Base-by-base conservation (phyloP, 2,888 invertebrate species). In the Coronaproctus castanopsis region DNA sequence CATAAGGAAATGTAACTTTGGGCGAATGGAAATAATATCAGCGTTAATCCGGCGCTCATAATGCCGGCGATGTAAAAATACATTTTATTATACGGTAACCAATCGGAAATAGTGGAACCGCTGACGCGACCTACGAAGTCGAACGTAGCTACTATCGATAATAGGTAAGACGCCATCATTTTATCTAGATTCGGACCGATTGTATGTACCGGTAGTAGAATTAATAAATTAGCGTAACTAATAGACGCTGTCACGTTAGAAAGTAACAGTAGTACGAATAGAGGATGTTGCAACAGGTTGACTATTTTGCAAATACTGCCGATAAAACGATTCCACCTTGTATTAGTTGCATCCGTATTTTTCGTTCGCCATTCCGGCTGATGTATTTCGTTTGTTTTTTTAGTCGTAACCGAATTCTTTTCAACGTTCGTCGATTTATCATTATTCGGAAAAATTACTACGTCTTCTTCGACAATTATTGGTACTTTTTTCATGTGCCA, bases 191-290 rank as follows among this genome's bases (percentile, higher is more conserved):
- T 79, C 56, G 85, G 73, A 23, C 79, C 77, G 3, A 79, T 71
- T 0, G 87, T 88, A 68, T 87, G 88, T 0, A 82, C 78, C 3
- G 89, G 88, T 21, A 89, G 76, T 20, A 88, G 69, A 56, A 89
- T 87, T 1, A 87, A 82, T 65, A 89, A 87, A 68, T 89, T 89
- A 0, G 88, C 88, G 67, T 87, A 88, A 62, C 87, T 85, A 56
- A 89, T 85, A 1, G 88, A 89, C 63, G 84, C 86, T 0, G 88
- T 87, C 53, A 85, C 87, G 67, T 87, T 88, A 0, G 87, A 88
- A 67, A 88, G 81, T 21, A 89, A 70, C 61, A 89, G 87, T 0
- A 89, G 81, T 59, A 89, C 74, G 68, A 87, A 89, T 55, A 87
- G 77, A 0, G 87, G 87, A 69, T 89, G 87, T 69, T 77, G 82